Evolutionary conservation across 2,113 vertebrate genomes (phyloP).

Genomic region (Lanius collurio): DNA sequence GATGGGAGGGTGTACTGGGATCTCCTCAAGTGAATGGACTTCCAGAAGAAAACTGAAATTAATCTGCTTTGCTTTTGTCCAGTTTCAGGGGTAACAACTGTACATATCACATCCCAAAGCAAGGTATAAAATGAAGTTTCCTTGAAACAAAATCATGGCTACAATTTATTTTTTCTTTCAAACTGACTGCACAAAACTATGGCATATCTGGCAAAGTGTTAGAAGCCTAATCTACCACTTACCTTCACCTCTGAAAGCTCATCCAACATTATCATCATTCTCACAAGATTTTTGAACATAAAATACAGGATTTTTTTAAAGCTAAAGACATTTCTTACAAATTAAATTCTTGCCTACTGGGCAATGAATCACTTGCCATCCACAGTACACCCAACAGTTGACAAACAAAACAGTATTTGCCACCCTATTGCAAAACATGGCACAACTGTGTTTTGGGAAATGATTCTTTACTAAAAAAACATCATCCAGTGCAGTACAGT

Average conservation of each 20-base stretch:
- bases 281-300: neutral
- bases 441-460: neutral
- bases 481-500: neutral
- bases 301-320: neutral
- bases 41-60: neutral
- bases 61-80: neutral
- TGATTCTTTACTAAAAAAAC: neutral
- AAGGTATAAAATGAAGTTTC: neutral
- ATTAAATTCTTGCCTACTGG: neutral
- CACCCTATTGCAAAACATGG: neutral
- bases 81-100: neutral
- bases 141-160: neutral
- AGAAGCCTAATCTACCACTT: neutral
- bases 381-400: neutral
- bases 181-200: neutral
- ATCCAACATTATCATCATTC: neutral
- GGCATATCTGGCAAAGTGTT: neutral
- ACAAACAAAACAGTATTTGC: constrained; percentile 20
- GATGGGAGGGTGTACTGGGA: neutral
- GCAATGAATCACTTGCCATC: neutral
- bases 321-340: neutral
- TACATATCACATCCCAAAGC: neutral
- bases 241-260: neutral
- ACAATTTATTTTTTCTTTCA: neutral
- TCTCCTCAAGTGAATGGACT: neutral